Base-by-base conservation (phyloP, 2,888 invertebrate genomes). In the Spisula subtruncata region DNA sequence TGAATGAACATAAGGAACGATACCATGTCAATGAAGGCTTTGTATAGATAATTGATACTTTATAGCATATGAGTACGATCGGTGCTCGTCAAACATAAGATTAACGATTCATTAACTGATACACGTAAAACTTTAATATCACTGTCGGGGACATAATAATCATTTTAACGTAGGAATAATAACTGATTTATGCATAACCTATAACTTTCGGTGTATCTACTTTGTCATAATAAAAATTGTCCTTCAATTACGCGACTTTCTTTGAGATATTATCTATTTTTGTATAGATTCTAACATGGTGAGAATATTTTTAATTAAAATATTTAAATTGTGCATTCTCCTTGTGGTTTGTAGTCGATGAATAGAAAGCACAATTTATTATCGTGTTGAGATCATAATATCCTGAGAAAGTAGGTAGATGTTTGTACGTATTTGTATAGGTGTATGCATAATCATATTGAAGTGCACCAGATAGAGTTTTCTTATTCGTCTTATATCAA, bases 131-230 rank as follows among this genome's bases (percentile, higher is more conserved):
- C 8, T n/a, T 25, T 25, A 25, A 10, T 25, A 20, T 18, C 60
- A 25, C 60, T 66, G 25, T n/a, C n/a, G 60, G 60, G 8, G 60
- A 66, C 60, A 66, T 66, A 25, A 66, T 66, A 66, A 66, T 66
- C 25, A 25, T 25, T 10, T 25, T 6, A 66, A 25, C 60, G 12
- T 5, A 25, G 25, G 32, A 75, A 75, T 32, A 75, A 35, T 75
- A 32, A 35, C 35, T 14, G 16, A 16, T 32, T 32, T 75, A 35
- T 35, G 35, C 18, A 35, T 32, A 75, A 75, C 75, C 75, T 25
- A 25, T 75, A 75, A 75, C 35, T 75, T n/a, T 32, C 29, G 0
- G 1, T 75, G 16, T 75, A 35, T 35, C 35, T 1, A 35, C 32
- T 75, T 35, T 75, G 75, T 32, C 25, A 32, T 75, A 75, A 75